Conservation (phyloP, 2,113 vertebrate genomes). For the Brachionichthys hirsutus region DNA sequence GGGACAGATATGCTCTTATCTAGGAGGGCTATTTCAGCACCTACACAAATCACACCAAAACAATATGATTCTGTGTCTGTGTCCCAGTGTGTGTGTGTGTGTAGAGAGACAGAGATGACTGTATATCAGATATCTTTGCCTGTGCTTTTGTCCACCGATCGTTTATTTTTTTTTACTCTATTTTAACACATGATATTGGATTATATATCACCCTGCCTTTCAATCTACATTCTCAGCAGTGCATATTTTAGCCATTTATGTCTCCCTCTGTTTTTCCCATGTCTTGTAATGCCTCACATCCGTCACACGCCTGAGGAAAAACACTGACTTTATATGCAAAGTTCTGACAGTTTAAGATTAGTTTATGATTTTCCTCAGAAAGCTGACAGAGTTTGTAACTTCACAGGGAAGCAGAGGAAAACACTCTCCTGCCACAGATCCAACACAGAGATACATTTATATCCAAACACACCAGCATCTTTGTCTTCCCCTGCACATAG, state of each 20-base stretch:
- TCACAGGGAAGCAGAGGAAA: constrained; percentile 9
- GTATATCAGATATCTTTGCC: constrained; percentile 41
- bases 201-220: constrained; percentile 31
- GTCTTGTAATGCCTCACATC: constrained; percentile 19
- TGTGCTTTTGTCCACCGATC: constrained; percentile 16
- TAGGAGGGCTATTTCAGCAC: constrained; percentile 65
- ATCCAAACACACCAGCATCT: constrained; percentile 28
- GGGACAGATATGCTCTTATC: constrained; percentile 73
- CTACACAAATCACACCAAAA: constrained; percentile 64
- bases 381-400: constrained; percentile 5
- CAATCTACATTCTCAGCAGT: constrained; percentile 12
- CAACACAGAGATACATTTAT: constrained; percentile 8
- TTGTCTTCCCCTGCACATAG: constrained; percentile 10
- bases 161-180: constrained; percentile 14
- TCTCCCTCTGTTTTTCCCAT: constrained; percentile 9
- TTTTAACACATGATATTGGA: constrained; percentile 49
- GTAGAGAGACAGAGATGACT: constrained; percentile 9
- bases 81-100: constrained; percentile 3
- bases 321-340: constrained; percentile 32
- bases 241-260: constrained; percentile 7
- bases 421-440: constrained; percentile 1
- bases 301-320: constrained; percentile 19
- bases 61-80: constrained; percentile 42
- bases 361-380: constrained; percentile 7
- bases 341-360: constrained; percentile 3